Base-by-base conservation (phyloP, 2,888 invertebrate genomes). In the Beris morrisii region DNA sequence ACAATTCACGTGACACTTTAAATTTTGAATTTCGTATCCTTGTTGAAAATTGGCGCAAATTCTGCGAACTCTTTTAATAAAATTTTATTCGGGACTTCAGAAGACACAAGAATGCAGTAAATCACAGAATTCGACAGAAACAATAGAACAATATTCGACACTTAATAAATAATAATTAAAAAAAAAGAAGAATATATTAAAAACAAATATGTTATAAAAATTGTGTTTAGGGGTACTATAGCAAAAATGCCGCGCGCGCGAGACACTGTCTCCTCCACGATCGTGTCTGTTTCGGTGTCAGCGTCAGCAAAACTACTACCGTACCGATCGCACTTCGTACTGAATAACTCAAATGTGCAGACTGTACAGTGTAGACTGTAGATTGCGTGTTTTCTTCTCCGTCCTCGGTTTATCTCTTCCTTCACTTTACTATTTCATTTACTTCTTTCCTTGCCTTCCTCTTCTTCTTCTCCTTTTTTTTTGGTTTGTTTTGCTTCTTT, bases 311-410 rank as follows among this genome's bases (percentile, higher is more conserved):
- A 68, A 57, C 65, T 55, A 64, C 67, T 61, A 68, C 32, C 54
- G 54, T 31, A 32, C 31, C 30, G 54, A 38, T 38, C 38, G 38
- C 9, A 9, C 65, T 59, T 38, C 38, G 38, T 38, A 9, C 65
- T 59, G 65, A 68, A 68, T 61, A 65, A 65, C 67, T 68, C 65
- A 68, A 68, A 61, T 65, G 67, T 54, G 22, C 22, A 22, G 22
- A 22, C 22, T 22, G 22, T 22, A 22, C 3, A 22, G 22, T 22
- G 22, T 22, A 22, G 22, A 22, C 22, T 22, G 44, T 58, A 57
- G 65, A 65, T 65, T 65, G 65, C 65, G 65, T 65, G 65, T 68
- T 68, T 68, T 68, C 67, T 54, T 68, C 65, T 48, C 48, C 31
- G 12, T 30, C 54, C n/a, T 31, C 31, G n/a, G 30, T 30, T 31